phyloP scores from a whole-genome alignment of 2,888 invertebrate species.

The Melangyna quadrimaculata region DNA sequence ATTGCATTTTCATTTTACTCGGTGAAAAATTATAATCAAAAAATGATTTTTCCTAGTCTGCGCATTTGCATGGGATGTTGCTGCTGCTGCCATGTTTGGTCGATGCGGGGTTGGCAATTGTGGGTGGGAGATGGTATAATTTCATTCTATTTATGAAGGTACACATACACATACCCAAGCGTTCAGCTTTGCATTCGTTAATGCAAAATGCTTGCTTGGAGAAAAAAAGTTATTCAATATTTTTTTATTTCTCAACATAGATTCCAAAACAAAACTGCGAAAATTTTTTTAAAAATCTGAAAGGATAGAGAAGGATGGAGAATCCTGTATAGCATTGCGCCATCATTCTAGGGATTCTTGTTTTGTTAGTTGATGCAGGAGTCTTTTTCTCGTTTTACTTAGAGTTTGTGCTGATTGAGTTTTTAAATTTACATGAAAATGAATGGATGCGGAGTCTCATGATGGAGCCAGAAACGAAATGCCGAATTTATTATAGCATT shows the following conservation, averaged over 20 bases:
- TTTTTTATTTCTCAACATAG: constrained; percentile 32
- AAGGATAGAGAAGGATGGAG: background rate
- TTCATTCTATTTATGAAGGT: background rate
- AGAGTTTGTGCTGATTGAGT: constrained; percentile 71
- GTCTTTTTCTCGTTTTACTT: constrained; percentile 56
- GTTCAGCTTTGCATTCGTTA: constrained; percentile 71
- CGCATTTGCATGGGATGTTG: constrained; percentile 44
- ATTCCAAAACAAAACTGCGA: constrained; percentile 14
- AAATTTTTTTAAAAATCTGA: background rate
- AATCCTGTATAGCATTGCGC: constrained; percentile 1
- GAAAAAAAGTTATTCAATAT: constrained; percentile 68
- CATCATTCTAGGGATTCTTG: constrained; percentile 30
- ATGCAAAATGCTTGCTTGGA: constrained; percentile 55
- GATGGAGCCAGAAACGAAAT: background rate
- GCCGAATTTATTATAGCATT: background rate
- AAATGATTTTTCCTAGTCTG: constrained; percentile 71
- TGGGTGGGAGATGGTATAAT: constrained; percentile 1
- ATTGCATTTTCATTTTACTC: constrained; percentile 71
- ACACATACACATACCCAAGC: constrained; percentile 26
- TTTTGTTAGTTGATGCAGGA: constrained; percentile 26
- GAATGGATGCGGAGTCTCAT: background rate
- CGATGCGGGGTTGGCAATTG: background rate
- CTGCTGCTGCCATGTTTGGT: background rate
- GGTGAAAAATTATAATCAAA: constrained; percentile 72
- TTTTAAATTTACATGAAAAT: constrained; percentile 70